Percentiles rank a stretch among this genome's conserved stretches.
These are phyloP conservation scores for Dicyrtoma fusca DNA, from an alignment of 2,888 invertebrate genomes.

Conservation along the genomic window DNA sequence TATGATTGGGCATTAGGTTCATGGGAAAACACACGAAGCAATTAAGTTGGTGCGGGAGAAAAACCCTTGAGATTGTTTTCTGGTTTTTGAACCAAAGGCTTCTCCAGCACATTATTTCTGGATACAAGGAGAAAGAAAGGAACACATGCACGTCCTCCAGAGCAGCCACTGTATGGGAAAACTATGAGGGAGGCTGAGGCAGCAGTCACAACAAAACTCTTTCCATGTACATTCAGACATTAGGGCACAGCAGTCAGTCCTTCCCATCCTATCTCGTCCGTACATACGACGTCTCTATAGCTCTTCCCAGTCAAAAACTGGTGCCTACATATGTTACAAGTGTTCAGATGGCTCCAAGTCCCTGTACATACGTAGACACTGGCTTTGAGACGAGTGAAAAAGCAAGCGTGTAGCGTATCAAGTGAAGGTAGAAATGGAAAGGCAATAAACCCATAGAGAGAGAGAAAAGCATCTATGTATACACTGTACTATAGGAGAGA, in stretches of 20 bases:
- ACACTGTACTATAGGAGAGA: no score
- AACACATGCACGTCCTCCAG: not conserved
- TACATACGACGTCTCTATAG: no score
- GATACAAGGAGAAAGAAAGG: not conserved
- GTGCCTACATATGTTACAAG: no score
- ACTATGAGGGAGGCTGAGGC: constrained; percentile 9
- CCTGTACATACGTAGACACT: no score
- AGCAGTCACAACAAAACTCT: constrained; percentile 10
- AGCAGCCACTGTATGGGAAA: not conserved
- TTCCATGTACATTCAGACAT: not conserved
- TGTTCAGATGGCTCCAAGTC: no score
- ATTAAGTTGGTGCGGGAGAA: constrained; percentile 37
- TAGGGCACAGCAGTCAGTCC: no score
- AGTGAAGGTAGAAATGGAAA: constrained; percentile 1
- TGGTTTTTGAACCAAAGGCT: constrained; percentile 12
- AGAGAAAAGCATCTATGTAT: no score
- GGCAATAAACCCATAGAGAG: not conserved
- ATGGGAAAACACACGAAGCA: constrained; percentile 39
- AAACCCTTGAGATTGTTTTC: constrained; percentile 38
- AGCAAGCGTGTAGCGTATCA: not conserved
- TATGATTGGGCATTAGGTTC: constrained; percentile 31
- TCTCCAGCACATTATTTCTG: constrained; percentile 5
- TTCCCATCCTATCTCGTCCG: no score
- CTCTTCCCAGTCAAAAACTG: no score
- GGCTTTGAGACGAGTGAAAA: no score